Base-by-base conservation (phyloP, 1,140 invertebrate genomes). In the Euura lappo region DNA sequence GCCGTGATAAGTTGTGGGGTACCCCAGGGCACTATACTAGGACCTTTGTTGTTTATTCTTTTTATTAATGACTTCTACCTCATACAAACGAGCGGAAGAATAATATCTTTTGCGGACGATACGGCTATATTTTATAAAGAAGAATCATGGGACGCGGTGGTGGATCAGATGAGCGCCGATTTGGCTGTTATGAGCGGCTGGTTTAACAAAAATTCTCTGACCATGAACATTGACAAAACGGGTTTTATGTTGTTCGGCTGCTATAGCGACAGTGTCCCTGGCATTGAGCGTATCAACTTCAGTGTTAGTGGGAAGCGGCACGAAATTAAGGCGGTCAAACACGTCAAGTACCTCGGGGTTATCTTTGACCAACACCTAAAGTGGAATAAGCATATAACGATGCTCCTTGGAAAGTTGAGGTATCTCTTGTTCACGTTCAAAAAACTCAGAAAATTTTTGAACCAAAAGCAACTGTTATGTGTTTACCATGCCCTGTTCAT, bases 21-120 rank as follows among this genome's bases (percentile, higher is more conserved):
- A 4, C 75, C 77, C 2, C 74, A 75, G 69, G 77, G 74, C 0
- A 74, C 73, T 2, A 68, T 78, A 28, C 44, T 78, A 7, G 76
- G 74, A 42, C 74, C 73, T 4, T 13, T 78, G 6, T 45, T 77
- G 67, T 78, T 77, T 45, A n/a, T 75, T 13, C 13, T 75, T 5
- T 78, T 77, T 71, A 28, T 77, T 0, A 74, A 78, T 60, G 65
- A 75, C 65, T 45, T 77, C 3, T 68, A 43, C 51, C 4, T n/a
- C 8, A 69, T 72, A 7, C 44, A 28, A 10, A 28, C 28, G 28
- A 10, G 8, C 7, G 8, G 2, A 0, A 13, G 44, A 43, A 10
- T 70, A 13, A 65, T 72, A 7, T 69, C 69, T 11, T 75, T 65
- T 65, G 71, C 66, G 28, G 74, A 77, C 68, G 74, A 75, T 11